Conservation (phyloP, 2,113 vertebrate species). For the Archocentrus centrarchus region DNA sequence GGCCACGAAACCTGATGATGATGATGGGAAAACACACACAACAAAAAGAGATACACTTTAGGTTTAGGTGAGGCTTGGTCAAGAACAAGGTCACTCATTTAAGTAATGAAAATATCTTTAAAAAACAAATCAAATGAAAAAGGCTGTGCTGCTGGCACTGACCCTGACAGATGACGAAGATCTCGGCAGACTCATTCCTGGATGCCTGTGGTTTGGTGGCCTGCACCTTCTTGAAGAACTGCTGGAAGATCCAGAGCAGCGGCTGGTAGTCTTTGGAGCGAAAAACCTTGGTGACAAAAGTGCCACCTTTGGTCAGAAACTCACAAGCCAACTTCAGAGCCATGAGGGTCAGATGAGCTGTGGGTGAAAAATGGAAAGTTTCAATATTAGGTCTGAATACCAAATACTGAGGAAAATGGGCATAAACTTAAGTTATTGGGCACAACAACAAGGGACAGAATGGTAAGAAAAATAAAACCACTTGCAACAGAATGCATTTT, state of each 20-base stretch:
- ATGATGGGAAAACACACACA: not conserved
- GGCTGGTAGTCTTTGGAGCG: constrained; percentile 97
- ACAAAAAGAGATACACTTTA: too few relatives aligned
- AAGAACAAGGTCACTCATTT: not conserved
- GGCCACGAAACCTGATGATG: constrained; percentile 87
- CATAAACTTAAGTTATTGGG: not conserved
- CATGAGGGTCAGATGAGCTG: constrained; percentile 93
- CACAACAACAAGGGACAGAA: not conserved
- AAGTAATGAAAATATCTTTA: not conserved
- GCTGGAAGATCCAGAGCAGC: constrained; percentile 97
- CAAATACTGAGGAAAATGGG: not conserved
- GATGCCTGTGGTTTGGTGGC: constrained; percentile 97
- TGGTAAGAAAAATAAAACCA: not conserved
- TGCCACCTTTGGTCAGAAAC: constrained; percentile 91
- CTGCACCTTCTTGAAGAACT: constrained; percentile 94
- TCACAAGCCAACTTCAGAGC: constrained; percentile 93
- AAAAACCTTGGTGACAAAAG: constrained; percentile 96
- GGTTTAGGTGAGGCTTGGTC: not conserved
- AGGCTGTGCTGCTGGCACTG: constrained; percentile 23
- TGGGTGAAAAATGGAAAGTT: not conserved
- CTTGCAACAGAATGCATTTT: not conserved
- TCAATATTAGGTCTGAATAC: not conserved
- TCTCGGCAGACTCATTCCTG: constrained; percentile 95
- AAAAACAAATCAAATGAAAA: not conserved
- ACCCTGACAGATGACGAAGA: constrained; percentile 98